Evolutionary conservation across 2,888 invertebrate genomes (phyloP), one percentile per base, ranked within the genome.

Genomic region (Ochropleura plecta): DNA sequence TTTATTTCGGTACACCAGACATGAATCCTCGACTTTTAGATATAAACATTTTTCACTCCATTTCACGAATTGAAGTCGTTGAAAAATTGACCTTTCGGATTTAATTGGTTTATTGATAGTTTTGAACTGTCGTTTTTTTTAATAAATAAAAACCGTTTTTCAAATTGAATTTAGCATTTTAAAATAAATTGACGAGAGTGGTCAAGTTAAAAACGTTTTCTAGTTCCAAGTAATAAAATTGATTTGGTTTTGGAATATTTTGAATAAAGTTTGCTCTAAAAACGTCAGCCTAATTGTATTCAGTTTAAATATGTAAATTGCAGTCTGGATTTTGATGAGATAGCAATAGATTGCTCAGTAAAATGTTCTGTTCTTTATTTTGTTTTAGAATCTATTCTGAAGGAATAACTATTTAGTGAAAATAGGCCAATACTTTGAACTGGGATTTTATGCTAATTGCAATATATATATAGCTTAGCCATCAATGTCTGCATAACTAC

Each of bases 1-100:
- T 87, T 86, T 88, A 88, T 87, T 88, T 83, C 81, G 62, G 75
- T 74, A 85, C 68, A 79, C 66, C 77, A 86, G 86, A 88, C 86
- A 87, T 87, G 88, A 84, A 86, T 87, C 82, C 81, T 64, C 69
- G 72, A 83, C 83, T 83, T 76, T 81, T 73, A 62, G 70, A 78
- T 79, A 82, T 76, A 83, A 84, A 87, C 76, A 86, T 82, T 87
- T 86, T 85, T 79, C 80, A 70, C 66, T 72, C 76, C 67, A 83
- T 81, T 84, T 79, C 59, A 63, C 75, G 71, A 79, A 78, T 79
- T 66, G 79, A 81, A 81, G 73, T 81, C 70, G 73, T 62, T 79
- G 76, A 83, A 83, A 86, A 84, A 76, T 62, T 65, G 66, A 77
- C 73, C 78, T 79, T 76, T 82, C 48, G 44, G 65, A 9, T 85